Evolutionary conservation across 2,113 vertebrate species (phyloP).

Genomic region (Geococcyx californianus): DNA sequence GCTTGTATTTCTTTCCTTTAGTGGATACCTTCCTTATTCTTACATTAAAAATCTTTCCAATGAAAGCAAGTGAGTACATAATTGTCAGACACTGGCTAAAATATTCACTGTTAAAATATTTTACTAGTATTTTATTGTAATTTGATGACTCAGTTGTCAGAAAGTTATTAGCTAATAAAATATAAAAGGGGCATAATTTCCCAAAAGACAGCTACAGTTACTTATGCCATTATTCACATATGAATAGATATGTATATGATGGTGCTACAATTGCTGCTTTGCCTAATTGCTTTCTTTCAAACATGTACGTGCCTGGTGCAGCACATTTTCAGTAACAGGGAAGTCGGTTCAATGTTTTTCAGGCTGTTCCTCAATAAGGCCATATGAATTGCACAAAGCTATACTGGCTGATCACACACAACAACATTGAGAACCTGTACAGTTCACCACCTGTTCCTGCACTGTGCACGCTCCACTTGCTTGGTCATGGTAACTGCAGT

Average conservation of each 20-base stretch:
- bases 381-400: background rate
- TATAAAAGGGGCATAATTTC: background rate
- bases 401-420: rapidly evolving
- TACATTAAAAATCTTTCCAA: background rate
- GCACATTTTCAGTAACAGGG: background rate
- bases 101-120: background rate
- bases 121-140: background rate
- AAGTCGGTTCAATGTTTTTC: background rate
- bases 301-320: background rate
- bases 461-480: rapidly evolving
- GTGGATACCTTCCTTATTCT: background rate
- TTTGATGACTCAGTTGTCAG: background rate
- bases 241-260: background rate
- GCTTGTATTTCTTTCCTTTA: background rate
- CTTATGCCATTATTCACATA: background rate
- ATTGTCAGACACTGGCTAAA: background rate
- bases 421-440: rapidly evolving
- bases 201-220: background rate
- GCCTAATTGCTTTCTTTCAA: background rate
- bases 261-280: background rate
- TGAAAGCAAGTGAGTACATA: background rate
- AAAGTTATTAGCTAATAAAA: slow-evolving; percentile 6
- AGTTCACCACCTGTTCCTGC: background rate
- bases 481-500: background rate
- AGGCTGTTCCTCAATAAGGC: background rate